Conservation (phyloP, 2,888 invertebrate species). For the Acronicta aceris region DNA sequence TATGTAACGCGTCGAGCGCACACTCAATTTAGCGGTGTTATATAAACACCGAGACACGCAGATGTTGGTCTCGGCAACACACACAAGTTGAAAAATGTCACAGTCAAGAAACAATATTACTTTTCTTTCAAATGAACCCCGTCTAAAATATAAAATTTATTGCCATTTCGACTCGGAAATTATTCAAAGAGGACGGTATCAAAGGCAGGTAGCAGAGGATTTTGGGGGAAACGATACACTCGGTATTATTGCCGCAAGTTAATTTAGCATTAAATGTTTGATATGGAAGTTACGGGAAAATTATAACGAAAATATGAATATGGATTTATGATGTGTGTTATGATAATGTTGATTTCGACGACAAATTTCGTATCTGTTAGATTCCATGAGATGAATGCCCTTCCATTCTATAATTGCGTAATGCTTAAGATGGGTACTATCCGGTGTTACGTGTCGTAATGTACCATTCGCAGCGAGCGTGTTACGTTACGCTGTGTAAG, state of each 20-base stretch:
- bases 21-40: slow-evolving; percentile 52
- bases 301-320: neutral
- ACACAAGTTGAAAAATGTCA: slow-evolving; percentile 57
- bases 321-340: neutral
- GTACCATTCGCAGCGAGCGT: no score
- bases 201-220: slow-evolving; percentile 15
- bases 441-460: no score
- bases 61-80: slow-evolving; percentile 41
- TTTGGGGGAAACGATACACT: slow-evolving; percentile 27
- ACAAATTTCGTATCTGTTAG: no score
- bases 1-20: slow-evolving; percentile 35
- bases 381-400: no score
- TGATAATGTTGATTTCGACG: neutral
- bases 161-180: slow-evolving; percentile 46
- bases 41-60: slow-evolving; percentile 47
- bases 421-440: no score
- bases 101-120: slow-evolving; percentile 54
- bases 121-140: slow-evolving; percentile 49
- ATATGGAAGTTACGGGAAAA: slow-evolving; percentile 2
- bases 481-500: no score
- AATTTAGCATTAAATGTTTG: slow-evolving; percentile 23
- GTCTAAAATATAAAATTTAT: slow-evolving; percentile 57
- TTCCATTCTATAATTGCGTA: no score
- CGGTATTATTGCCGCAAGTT: slow-evolving; percentile 13
- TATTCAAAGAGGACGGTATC: slow-evolving; percentile 48